phyloP scores from a whole-genome alignment of 2,888 invertebrate species.

The Thera obeliscata region DNA sequence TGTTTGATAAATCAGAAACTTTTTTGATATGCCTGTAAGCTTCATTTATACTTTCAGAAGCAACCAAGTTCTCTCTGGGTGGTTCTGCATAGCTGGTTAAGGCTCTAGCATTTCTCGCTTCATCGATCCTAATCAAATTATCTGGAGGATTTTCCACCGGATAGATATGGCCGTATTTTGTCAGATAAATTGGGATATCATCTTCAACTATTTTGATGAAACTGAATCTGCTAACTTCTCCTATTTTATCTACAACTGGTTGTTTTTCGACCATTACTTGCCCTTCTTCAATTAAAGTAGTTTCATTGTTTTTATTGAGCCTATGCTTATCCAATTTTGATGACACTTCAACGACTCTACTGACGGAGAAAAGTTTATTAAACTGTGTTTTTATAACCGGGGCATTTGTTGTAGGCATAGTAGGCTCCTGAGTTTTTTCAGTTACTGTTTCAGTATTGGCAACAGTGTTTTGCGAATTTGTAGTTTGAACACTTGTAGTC shows the following conservation, averaged over 20 bases:
- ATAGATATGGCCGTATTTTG: constrained; percentile 76
- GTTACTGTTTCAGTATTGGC: constrained; percentile 46
- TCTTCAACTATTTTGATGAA: constrained; percentile 88
- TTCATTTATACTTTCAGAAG: constrained; percentile 81
- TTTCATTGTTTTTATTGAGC: constrained; percentile 82
- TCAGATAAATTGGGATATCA: constrained; percentile 80
- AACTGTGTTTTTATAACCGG: constrained; percentile 75
- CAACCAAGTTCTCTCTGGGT: constrained; percentile 75
- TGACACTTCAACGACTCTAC: constrained; percentile 88
- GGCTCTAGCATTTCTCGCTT: constrained; percentile 79
- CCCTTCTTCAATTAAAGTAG: constrained; percentile 80
- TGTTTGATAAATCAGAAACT: constrained; percentile 43
- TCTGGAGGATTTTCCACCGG: constrained; percentile 80
- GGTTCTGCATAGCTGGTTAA: constrained; percentile 67
- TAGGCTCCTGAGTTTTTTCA: constrained; percentile 43
- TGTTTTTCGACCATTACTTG: constrained; percentile 84
- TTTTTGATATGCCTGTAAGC: constrained; percentile 73
- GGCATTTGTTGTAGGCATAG: constrained; percentile 52
- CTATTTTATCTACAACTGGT: constrained; percentile 87
- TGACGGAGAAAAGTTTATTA: constrained; percentile 87
- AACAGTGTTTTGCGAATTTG: constrained; percentile 44
- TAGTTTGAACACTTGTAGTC: constrained; percentile 51
- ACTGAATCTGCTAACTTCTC: constrained; percentile 88
- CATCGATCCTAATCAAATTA: constrained; percentile 78
- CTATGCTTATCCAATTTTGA: constrained; percentile 86